A percentile compares a stretch with the other conserved stretches of the same genome.
Evolutionary conservation across 2,888 invertebrate genomes (phyloP).

Genomic region (Rotaria socialis): DNA sequence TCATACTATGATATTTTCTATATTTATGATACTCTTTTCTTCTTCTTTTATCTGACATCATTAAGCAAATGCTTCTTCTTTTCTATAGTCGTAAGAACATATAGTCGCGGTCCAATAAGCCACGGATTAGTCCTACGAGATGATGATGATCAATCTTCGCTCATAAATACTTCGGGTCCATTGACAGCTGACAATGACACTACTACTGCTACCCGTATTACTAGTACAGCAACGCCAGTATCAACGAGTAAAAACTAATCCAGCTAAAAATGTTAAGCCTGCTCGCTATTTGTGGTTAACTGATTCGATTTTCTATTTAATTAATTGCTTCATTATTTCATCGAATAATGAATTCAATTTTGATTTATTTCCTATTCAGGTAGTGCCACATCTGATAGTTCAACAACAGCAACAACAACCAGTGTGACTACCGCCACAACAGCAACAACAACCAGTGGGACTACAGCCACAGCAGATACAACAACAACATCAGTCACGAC

Average conservation of each 20-base stretch:
- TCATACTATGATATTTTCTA: too few relatives aligned
- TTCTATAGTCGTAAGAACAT: neutral
- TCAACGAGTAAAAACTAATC: neutral
- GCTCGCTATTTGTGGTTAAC: neutral
- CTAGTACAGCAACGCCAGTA: neutral
- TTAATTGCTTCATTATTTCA: neutral
- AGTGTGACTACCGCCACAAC: neutral
- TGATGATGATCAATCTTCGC: neutral
- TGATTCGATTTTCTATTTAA: neutral
- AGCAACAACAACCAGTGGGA: too few relatives aligned
- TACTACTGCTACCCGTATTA: neutral
- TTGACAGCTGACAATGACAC: neutral
- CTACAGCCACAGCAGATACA: neutral
- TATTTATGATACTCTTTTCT: neutral
- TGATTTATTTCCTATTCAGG: neutral
- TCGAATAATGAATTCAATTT: neutral
- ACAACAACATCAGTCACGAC: neutral
- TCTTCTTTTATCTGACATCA: neutral
- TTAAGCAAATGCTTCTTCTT: neutral
- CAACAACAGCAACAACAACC: neutral
- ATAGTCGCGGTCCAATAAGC: neutral
- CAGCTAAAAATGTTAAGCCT: neutral
- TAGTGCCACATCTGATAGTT: neutral
- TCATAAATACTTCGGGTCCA: neutral
- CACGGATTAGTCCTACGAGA: neutral